Evolutionary conservation across 1,140 invertebrate genomes (phyloP).

Genomic region (Diachasmimorpha longicaudata): DNA sequence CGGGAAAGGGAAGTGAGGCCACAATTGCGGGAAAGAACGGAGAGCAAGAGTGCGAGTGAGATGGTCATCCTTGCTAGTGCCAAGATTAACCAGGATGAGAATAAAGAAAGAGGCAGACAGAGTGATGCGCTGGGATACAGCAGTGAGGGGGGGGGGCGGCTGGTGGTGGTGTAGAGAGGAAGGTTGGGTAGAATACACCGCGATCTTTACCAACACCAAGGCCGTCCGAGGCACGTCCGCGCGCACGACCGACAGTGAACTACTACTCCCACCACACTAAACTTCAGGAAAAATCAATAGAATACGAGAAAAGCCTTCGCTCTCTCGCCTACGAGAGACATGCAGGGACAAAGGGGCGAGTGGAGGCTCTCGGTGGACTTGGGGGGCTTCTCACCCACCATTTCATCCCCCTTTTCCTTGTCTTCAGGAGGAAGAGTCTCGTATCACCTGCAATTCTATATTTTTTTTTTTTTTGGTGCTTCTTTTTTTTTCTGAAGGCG

Average conservation of each 20-base stretch:
- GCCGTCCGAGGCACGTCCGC: conserved; percentile 41
- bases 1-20: conserved; percentile 21
- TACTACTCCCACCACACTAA: conserved; percentile 50
- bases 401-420: conserved; percentile 54
- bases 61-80: neutral
- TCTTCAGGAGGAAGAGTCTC: neutral
- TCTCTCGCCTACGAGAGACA: neutral
- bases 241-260: conserved; percentile 47
- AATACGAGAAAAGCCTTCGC: conserved; percentile 61
- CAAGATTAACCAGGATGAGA: neutral
- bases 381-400: neutral
- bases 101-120: neutral
- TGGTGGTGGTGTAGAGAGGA: neutral
- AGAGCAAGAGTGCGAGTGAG: neutral
- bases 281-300: conserved; percentile 64
- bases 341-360: conserved; percentile 17
- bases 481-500: no score
- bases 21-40: conserved; percentile 2
- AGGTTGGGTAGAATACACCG: conserved; percentile 9
- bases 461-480: no score
- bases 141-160: conserved; percentile 15
- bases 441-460: no score
- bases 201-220: conserved; percentile 30
- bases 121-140: neutral
- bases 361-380: conserved; percentile 22